These are phyloP conservation scores for Microtus richardsoni DNA, from an alignment of 2,113 vertebrate genomes.

Conservation along the genomic window DNA sequence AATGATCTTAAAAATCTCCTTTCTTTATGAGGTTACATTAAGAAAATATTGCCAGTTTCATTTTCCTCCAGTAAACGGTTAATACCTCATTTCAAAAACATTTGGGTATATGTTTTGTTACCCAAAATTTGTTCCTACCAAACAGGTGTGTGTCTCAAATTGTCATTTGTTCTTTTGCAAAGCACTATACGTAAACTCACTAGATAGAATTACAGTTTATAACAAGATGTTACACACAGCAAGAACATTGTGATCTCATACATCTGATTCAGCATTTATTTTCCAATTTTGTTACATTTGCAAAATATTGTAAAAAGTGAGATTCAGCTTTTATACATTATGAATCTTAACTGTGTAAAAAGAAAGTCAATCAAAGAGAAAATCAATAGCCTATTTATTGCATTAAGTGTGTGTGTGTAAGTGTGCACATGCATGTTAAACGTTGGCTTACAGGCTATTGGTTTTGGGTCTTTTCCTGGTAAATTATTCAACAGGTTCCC, in stretches of 20 bases:
- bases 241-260: not conserved
- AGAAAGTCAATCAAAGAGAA: not conserved
- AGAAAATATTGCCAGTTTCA: not conserved
- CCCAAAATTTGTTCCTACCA: not conserved
- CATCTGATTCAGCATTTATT: not conserved
- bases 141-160: not conserved
- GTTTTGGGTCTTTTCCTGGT: constrained; percentile 19
- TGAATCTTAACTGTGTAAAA: not conserved
- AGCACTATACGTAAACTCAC: not conserved
- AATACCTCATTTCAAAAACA: not conserved
- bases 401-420: not conserved
- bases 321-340: not conserved
- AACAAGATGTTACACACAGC: not conserved
- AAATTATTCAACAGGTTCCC: constrained; percentile 49
- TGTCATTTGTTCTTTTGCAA: not conserved
- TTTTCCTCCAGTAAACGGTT: not conserved
- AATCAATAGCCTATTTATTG: not conserved
- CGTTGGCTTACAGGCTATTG: constrained; percentile 7
- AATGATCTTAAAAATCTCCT: not conserved
- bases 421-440: not conserved
- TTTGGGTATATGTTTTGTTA: not conserved
- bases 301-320: constrained; percentile 5
- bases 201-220: not conserved
- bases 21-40: not conserved
- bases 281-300: not conserved